phyloP scores from a whole-genome alignment of 2,888 invertebrate species.

The Idaea straminata region DNA sequence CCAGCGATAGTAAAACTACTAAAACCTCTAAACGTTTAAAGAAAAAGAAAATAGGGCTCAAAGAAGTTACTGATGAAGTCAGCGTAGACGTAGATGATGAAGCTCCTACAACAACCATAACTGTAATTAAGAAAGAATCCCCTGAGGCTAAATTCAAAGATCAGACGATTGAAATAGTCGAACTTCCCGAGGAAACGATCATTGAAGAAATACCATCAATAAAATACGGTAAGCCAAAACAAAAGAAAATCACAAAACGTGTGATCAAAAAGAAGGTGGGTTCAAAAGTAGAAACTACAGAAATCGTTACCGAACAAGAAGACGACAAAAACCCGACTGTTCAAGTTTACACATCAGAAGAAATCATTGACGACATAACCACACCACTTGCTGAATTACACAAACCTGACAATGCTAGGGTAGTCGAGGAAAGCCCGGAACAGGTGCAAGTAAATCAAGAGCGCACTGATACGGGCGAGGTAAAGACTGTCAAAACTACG shows the following conservation, averaged over 20 bases:
- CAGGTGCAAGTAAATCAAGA: conserved; percentile 30
- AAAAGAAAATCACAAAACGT: conserved; percentile 45
- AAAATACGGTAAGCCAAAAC: conserved; percentile 35
- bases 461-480: conserved; percentile 36
- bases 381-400: conserved; percentile 26
- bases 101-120: conserved; percentile 13
- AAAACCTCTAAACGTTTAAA: conserved; percentile 41
- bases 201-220: conserved; percentile 47
- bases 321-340: conserved; percentile 37
- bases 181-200: conserved; percentile 38
- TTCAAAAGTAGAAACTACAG: conserved; percentile 35
- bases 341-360: conserved; percentile 48
- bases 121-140: conserved; percentile 10
- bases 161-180: conserved; percentile 23
- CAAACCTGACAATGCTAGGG: conserved; percentile 14
- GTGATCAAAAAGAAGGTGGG: conserved; percentile 45
- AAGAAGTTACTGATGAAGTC: conserved; percentile 30
- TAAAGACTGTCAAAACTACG: conserved; percentile 25
- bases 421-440: conserved; percentile 31
- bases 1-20: conserved; percentile 39
- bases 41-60: conserved; percentile 29
- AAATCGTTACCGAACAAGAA: conserved; percentile 29
- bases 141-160: conserved; percentile 6
- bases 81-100: conserved; percentile 24
- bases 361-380: conserved; percentile 28